Evolutionary conservation across 1,140 invertebrate genomes (phyloP).

Genomic region (Pissodes strobi): DNA sequence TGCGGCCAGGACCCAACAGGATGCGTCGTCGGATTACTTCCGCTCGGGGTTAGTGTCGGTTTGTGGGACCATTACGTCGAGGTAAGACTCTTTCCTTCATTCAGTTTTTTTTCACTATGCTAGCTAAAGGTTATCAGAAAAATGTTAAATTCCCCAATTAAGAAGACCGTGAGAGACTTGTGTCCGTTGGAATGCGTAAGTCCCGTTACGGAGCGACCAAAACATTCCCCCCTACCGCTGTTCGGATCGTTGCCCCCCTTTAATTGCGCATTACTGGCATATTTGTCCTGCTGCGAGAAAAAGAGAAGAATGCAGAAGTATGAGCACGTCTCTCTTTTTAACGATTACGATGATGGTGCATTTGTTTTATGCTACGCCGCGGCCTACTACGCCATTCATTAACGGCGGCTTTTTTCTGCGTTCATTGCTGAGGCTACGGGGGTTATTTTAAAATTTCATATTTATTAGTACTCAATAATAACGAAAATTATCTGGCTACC

Average conservation of each 20-base stretch:
- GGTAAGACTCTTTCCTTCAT: conserved; percentile 22
- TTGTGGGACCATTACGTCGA: conserved; percentile 15
- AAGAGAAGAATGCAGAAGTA: conserved; percentile 15
- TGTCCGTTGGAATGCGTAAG: conserved; percentile 41
- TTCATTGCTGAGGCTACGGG: too few relatives aligned
- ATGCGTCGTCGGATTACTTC: conserved; percentile 36
- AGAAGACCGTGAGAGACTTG: conserved; percentile 31
- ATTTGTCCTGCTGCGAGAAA: conserved; percentile 30
- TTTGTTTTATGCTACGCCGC: conserved; percentile 29
- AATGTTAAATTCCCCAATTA: conserved; percentile 17
- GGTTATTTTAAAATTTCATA: too few relatives aligned
- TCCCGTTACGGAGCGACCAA: conserved; percentile 43
- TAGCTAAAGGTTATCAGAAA: neutral
- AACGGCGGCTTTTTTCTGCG: conserved; percentile 13
- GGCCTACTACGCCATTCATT: conserved; percentile 35
- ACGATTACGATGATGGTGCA: conserved; percentile 29
- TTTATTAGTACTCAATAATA: too few relatives aligned
- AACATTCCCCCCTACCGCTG: conserved; percentile 32
- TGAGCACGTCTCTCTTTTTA: conserved; percentile 23
- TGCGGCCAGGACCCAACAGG: conserved; percentile 31
- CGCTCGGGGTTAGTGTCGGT: conserved; percentile 16
- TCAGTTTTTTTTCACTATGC: neutral
- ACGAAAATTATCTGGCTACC: too few relatives aligned
- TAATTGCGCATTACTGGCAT: conserved; percentile 43
- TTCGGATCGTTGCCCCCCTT: conserved; percentile 32